A percentile compares a stretch with the other conserved stretches of the same genome.
Evolutionary conservation across 2,113 vertebrate species (phyloP).

Genomic region (Xenopus laevis): DNA sequence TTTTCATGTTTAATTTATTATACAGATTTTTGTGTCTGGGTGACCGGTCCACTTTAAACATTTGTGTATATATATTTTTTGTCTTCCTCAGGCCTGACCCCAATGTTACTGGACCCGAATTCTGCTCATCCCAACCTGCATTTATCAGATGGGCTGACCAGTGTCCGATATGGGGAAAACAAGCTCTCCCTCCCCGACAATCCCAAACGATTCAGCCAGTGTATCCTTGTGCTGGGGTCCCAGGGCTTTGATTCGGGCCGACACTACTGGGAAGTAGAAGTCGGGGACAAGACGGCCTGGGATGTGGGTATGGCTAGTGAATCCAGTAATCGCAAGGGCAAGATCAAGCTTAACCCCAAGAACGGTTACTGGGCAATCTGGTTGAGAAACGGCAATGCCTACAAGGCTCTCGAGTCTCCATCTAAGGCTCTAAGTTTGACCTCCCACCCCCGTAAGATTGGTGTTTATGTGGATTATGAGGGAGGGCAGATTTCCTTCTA

Average conservation of each 20-base stretch:
- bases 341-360: slow-evolving; percentile 57
- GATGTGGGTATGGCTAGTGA: slow-evolving; percentile 59
- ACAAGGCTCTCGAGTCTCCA: slow-evolving; percentile 59
- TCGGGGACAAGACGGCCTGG: slow-evolving; percentile 63
- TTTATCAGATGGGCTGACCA: slow-evolving; percentile 54
- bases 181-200: slow-evolving; percentile 53
- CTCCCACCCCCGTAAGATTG: slow-evolving; percentile 46
- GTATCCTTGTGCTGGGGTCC: slow-evolving; percentile 60
- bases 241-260: slow-evolving; percentile 58
- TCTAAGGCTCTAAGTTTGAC: slow-evolving; percentile 42
- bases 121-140: slow-evolving; percentile 63
- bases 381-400: slow-evolving; percentile 56
- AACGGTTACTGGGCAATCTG: slow-evolving; percentile 64
- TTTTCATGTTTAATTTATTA: too few relatives aligned
- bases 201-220: slow-evolving; percentile 59
- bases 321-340: slow-evolving; percentile 59
- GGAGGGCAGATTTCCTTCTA: slow-evolving; percentile 63
- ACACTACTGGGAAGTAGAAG: slow-evolving; percentile 64
- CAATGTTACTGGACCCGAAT: slow-evolving; percentile 58
- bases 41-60: too few relatives aligned
- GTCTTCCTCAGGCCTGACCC: slow-evolving; percentile 48
- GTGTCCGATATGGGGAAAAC: slow-evolving; percentile 54
- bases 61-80: not conserved
- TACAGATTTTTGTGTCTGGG: too few relatives aligned
- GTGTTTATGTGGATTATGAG: slow-evolving; percentile 62